Percentiles rank a stretch among this genome's conserved stretches.
Conservation (phyloP, 1,140 invertebrate genomes). For the Sipha flava region DNA sequence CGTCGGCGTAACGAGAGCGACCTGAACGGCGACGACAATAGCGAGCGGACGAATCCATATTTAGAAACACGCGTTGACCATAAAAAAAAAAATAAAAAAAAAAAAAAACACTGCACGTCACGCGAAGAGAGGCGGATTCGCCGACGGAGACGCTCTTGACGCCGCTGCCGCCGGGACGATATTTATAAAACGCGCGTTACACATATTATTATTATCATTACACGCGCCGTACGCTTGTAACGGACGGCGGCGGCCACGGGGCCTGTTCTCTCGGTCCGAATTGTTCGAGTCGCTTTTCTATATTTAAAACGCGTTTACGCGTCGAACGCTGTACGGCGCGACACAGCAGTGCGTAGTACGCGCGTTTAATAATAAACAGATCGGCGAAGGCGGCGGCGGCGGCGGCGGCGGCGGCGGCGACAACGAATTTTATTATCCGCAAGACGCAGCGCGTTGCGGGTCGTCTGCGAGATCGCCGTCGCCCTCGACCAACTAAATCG, state of each 20-base stretch:
- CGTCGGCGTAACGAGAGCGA: not conserved
- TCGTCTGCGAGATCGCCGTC: not conserved
- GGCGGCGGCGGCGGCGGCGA: not conserved
- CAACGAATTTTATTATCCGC: not conserved
- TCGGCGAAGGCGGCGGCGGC: not conserved
- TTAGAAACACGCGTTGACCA: not conserved
- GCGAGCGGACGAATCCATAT: not conserved
- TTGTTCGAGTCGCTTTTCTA: not conserved
- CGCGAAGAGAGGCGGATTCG: not conserved
- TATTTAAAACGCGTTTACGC: not conserved
- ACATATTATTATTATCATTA: not conserved
- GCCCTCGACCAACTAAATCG: not conserved
- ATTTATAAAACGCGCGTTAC: not conserved
- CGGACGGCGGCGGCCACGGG: not conserved
- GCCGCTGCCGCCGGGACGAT: not conserved
- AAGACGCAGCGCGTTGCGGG: not conserved
- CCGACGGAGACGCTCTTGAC: not conserved
- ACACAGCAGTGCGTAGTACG: too few species aligned
- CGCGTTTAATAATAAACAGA: constrained; percentile 3
- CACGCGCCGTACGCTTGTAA: not conserved
- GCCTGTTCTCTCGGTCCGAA: not conserved
- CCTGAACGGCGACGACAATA: not conserved
- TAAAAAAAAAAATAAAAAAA: not conserved
- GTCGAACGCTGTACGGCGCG: not conserved
- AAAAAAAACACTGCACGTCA: not conserved